Evolutionary conservation across 2,113 vertebrate species (phyloP), one percentile per base, ranked within the genome.

Genomic region (Hucho hucho): DNA sequence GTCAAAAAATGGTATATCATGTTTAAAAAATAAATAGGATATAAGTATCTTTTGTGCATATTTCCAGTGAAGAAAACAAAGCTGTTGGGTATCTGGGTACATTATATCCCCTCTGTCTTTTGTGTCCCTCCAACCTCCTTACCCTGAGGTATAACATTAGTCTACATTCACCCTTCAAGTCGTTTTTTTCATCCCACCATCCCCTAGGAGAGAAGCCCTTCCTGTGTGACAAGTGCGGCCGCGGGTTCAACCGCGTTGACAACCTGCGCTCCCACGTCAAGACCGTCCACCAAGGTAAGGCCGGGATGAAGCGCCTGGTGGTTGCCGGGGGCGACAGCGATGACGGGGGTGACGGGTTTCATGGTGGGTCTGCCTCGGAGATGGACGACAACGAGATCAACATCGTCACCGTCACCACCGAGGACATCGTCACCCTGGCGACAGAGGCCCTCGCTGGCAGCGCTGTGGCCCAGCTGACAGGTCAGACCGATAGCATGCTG

Each of bases 261-360:
- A 99, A 99, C 77, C 93, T 99, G 79, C 96, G 98, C 5, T 99
- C 98, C 4, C 98, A 99, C 0, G 97, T 99, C 58, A 98, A 96
- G 89, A 99, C 98, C 0, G 97, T 99, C 75, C 98, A 99, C 88
- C 97, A 97, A 37, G 97, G 98, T 81, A 96, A 96, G 78, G 97
- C 96, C 0, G 96, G 97, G 71, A 98, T 99, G 93, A 99, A 98
- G 83, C 93, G 95, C 75, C 92, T 97, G 72, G 92, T 96, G 78
- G 71, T 92, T 6, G 73, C 87, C 0, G 90, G 76, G 0, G 87
- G 84, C 24, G 83, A 72, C 3, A 25, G 76, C 59, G 92, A 0
- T 16, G 94, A 83, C 83, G 95, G 0, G 4, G 75, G 9, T 0
- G 91, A 92, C 2, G 89, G 75, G 3, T 79, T 83, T 3, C 64